Evolutionary conservation across 2,113 vertebrate genomes (phyloP).

Genomic region (Monarcha castaneiventris): DNA sequence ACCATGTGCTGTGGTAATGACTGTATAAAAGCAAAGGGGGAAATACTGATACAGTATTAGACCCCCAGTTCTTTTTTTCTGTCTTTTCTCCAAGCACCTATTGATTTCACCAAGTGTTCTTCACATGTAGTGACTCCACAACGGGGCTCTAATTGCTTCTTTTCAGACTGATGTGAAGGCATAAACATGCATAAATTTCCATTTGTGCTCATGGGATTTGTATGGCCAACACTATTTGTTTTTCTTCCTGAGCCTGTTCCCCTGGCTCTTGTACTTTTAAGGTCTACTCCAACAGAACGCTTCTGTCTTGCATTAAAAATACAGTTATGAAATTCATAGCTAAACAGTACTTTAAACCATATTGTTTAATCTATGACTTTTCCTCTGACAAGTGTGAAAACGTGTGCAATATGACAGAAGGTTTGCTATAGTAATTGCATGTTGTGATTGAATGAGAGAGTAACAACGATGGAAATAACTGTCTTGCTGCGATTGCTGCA

Average conservation of each 20-base stretch:
- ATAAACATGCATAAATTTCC: not conserved
- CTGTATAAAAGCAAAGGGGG: not conserved
- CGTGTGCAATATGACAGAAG: not conserved
- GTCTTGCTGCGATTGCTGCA: slow-evolving; percentile 21
- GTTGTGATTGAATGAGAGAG: slow-evolving; percentile 58
- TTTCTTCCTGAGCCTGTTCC: not conserved
- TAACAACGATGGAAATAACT: slow-evolving; percentile 18
- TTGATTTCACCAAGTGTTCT: not conserved
- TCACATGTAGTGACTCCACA: not conserved
- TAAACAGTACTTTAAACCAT: slow-evolving; percentile 48
- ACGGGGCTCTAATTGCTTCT: not conserved
- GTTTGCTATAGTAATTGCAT: slow-evolving; percentile 45
- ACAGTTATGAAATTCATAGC: slow-evolving; percentile 25
- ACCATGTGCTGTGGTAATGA: not conserved
- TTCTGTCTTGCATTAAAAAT: slow-evolving; percentile 22
- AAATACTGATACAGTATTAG: not conserved
- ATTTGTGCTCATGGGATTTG: not conserved
- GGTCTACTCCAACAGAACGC: not conserved
- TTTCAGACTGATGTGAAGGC: not conserved
- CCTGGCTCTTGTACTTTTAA: not conserved
- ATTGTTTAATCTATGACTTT: slow-evolving; percentile 50
- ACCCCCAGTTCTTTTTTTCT: not conserved
- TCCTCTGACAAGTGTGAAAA: slow-evolving; percentile 46
- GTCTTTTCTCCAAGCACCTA: not conserved
- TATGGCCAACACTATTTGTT: not conserved